Evolutionary conservation across 2,797 vertebrate species (phyloP).

Genomic region (Synaphobranchus kaupii): DNA sequence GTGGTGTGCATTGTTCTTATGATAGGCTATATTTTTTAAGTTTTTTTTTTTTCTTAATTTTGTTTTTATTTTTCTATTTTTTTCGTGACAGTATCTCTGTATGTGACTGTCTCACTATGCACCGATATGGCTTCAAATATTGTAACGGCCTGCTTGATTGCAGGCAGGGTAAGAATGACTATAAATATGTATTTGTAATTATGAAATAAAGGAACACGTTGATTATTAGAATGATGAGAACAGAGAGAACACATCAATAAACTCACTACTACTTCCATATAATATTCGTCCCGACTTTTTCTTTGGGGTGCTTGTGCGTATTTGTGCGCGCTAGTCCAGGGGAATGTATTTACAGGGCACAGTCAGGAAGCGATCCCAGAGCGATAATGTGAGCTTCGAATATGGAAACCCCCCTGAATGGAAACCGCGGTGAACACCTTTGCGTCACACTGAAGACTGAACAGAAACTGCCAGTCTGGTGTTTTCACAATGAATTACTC

Average conservation of each 20-base stretch:
- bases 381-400: background rate
- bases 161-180: slow-evolving; percentile 61
- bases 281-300: slow-evolving; percentile 41
- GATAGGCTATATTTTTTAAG: slow-evolving; percentile 74
- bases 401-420: background rate
- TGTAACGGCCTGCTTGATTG: slow-evolving; percentile 87
- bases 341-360: background rate
- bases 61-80: slow-evolving; percentile 64
- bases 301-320: slow-evolving; percentile 9
- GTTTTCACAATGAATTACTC: slow-evolving; percentile 11
- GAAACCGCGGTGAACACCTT: background rate
- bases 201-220: slow-evolving; percentile 60
- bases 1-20: slow-evolving; percentile 82
- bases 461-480: background rate
- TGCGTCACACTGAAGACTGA: background rate
- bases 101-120: slow-evolving; percentile 92
- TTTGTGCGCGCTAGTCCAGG: background rate
- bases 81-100: slow-evolving; percentile 78
- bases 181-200: slow-evolving; percentile 63
- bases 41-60: slow-evolving; percentile 49
- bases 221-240: slow-evolving; percentile 71
- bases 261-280: slow-evolving; percentile 90
- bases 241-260: slow-evolving; percentile 95
- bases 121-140: slow-evolving; percentile 86
- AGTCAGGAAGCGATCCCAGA: background rate